Evolutionary conservation across 2,888 invertebrate species (phyloP).

Genomic region (Pyrocoelia pectoralis): DNA sequence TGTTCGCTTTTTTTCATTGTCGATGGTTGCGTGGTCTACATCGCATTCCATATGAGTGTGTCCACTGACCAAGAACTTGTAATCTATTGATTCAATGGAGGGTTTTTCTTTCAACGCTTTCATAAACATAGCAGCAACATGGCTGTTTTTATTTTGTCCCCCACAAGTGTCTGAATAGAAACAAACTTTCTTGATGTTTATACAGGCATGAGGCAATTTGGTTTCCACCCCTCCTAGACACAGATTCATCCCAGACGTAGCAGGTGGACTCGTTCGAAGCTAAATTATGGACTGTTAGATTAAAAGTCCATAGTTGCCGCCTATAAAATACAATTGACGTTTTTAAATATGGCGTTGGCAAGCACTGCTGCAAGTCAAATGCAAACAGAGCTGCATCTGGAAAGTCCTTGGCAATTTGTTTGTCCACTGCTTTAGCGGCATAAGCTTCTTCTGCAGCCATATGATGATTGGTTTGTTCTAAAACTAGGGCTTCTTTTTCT

Average conservation of each 20-base stretch:
- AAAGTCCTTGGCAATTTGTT: background rate
- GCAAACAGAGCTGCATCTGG: background rate
- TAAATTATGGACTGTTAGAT: no score
- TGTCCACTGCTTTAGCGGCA: background rate
- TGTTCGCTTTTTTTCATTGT: no score
- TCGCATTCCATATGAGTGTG: no score
- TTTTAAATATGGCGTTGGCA: background rate
- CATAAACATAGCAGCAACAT: background rate
- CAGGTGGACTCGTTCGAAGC: background rate
- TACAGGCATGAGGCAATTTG: background rate
- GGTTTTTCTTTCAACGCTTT: background rate
- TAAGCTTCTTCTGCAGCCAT: background rate
- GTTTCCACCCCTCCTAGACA: background rate
- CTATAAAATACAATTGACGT: background rate
- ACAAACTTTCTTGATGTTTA: background rate
- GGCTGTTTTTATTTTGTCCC: slow-evolving; percentile 6
- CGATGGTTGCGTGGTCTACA: no score
- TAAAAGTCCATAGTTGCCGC: background rate
- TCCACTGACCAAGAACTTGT: no score
- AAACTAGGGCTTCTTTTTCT: background rate
- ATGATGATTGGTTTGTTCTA: background rate
- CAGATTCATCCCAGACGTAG: background rate
- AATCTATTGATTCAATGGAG: background rate
- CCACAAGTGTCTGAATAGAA: slow-evolving; percentile 4
- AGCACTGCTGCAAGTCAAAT: background rate